Evolutionary conservation across 2,888 invertebrate species (phyloP).

Genomic region (Danaus chrysippus): DNA sequence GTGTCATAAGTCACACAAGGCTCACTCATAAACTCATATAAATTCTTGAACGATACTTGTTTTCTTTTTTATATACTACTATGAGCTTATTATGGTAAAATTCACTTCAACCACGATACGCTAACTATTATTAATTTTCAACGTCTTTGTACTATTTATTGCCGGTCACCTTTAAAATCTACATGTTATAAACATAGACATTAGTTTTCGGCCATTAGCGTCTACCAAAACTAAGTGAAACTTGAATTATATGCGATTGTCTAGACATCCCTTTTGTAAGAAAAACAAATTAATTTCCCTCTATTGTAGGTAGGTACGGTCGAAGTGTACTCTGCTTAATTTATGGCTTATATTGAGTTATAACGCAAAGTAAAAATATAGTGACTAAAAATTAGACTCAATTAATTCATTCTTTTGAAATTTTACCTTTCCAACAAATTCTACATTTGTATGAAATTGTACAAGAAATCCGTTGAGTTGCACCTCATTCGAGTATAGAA

Average conservation of each 20-base stretch:
- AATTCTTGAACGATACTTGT: no score
- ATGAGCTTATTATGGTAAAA: no score
- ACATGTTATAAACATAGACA: conserved; percentile 49
- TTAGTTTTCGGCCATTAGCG: conserved; percentile 63
- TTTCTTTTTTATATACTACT: no score
- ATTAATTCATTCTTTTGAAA: no score
- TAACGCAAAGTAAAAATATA: conserved; percentile 51
- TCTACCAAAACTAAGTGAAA: conserved; percentile 69
- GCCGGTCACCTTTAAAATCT: conserved; percentile 44
- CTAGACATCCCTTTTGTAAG: conserved; percentile 75
- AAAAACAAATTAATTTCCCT: conserved; percentile 76
- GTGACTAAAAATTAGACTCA: conserved; percentile 53
- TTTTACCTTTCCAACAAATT: no score
- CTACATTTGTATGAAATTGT: no score
- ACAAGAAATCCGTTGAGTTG: no score
- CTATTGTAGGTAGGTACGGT: conserved; percentile 60
- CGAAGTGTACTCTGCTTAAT: conserved; percentile 66
- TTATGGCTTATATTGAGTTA: conserved; percentile 71
- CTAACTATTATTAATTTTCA: conserved; percentile 8
- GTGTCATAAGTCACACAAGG: no score
- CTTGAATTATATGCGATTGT: conserved; percentile 75
- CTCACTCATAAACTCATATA: no score
- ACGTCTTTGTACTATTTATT: conserved; percentile 2
- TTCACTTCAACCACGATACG: neutral
- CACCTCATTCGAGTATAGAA: no score